These are phyloP conservation scores for Neomicropteryx cornuta DNA, from an alignment of 1,140 invertebrate species.

Conservation along the genomic window DNA sequence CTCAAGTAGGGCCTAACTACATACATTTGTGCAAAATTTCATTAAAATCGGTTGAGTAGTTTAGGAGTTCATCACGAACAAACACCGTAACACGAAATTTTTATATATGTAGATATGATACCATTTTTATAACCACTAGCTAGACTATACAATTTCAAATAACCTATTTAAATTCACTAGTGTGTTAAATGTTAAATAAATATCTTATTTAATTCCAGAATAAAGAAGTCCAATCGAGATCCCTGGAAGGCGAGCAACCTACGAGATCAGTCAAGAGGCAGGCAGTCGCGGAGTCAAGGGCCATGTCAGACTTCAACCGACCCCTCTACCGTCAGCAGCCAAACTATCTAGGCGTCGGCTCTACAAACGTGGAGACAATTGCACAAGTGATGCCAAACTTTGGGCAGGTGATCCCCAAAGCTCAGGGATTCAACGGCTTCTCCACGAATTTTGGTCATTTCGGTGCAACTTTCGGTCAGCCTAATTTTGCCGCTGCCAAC, in stretches of 20 bases:
- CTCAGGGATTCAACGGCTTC: too few relatives aligned
- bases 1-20: too few relatives aligned
- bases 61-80: too few relatives aligned
- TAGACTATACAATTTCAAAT: too few relatives aligned
- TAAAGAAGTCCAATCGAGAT: slow-evolving; percentile 11
- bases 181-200: neutral
- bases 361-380: slow-evolving; percentile 23
- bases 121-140: too few relatives aligned
- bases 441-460: too few relatives aligned
- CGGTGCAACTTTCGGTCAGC: slow-evolving; percentile 27
- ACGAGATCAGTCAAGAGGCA: slow-evolving; percentile 24
- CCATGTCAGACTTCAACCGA: slow-evolving; percentile 33
- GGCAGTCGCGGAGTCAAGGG: slow-evolving; percentile 35
- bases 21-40: too few relatives aligned
- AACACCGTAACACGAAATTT: too few relatives aligned
- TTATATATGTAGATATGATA: too few relatives aligned
- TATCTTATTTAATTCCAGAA: neutral
- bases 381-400: slow-evolving; percentile 31
- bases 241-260: slow-evolving; percentile 18
- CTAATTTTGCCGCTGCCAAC: slow-evolving; percentile 18
- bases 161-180: too few relatives aligned
- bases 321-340: slow-evolving; percentile 28
- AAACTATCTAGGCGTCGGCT: slow-evolving; percentile 22
- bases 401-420: slow-evolving; percentile 27
- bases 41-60: too few relatives aligned